Evolutionary conservation across 2,888 invertebrate genomes (phyloP).

Genomic region (Acholoe squamosa): DNA sequence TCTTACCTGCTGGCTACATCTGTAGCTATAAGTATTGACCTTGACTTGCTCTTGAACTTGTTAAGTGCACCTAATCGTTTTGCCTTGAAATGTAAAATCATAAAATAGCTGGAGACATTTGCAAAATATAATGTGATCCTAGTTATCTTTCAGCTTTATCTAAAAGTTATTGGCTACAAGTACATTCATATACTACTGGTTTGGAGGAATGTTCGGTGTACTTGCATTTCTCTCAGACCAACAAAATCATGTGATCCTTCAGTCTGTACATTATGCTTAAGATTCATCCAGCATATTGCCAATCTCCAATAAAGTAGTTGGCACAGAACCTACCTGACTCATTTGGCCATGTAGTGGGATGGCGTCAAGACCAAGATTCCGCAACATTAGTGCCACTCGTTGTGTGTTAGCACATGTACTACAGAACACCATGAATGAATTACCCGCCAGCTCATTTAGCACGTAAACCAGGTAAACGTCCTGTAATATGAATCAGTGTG

Average conservation of each 20-base stretch:
- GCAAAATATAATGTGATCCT: too few species aligned
- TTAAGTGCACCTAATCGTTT: constrained; percentile 96
- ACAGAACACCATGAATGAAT: constrained; percentile 98
- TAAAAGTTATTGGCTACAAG: too few species aligned
- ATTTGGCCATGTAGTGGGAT: constrained; percentile 99
- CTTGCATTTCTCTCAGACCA: too few species aligned
- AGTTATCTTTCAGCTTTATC: too few species aligned
- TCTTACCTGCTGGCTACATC: constrained; percentile 97
- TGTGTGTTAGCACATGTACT: constrained; percentile 96
- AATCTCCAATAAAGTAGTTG: too few species aligned
- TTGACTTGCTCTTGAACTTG: constrained; percentile 96
- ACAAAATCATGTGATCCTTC: too few species aligned
- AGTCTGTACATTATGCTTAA: too few species aligned
- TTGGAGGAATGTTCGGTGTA: too few species aligned
- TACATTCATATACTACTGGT: too few species aligned
- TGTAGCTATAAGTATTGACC: constrained; percentile 98
- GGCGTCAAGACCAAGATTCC: constrained; percentile 95
- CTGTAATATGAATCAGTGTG: too few species aligned
- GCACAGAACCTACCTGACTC: constrained; percentile 88
- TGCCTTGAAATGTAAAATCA: constrained; percentile 84
- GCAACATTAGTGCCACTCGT: constrained; percentile 92
- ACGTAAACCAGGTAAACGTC: constrained; percentile 98
- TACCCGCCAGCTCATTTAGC: constrained; percentile 96
- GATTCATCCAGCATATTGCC: too few species aligned
- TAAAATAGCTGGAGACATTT: too few species aligned